A percentile compares a stretch with the other conserved stretches of the same genome.
Conservation (phyloP, 2,888 invertebrate genomes). For the Philonicus albiceps region DNA sequence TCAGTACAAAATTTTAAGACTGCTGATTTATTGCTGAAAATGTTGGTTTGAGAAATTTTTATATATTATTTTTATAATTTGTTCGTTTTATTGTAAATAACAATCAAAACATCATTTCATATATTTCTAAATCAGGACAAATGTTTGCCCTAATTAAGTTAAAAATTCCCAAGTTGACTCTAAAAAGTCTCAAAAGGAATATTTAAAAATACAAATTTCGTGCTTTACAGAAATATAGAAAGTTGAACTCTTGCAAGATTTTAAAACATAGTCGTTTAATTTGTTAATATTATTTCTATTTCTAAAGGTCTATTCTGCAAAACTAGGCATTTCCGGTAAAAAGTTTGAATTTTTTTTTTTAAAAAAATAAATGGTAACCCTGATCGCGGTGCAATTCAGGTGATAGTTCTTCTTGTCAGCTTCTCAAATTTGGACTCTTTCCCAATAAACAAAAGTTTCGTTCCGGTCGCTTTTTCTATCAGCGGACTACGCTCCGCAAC, state of each 20-base stretch:
- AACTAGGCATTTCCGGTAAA: not conserved
- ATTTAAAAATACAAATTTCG: no score
- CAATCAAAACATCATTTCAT: no score
- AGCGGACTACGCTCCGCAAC: not conserved
- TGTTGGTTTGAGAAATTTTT: no score
- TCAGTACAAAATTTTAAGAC: no score
- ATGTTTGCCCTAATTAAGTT: no score
- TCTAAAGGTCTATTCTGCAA: not conserved
- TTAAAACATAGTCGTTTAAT: not conserved
- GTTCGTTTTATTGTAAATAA: no score
- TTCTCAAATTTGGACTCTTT: not conserved
- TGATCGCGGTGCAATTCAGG: not conserved
- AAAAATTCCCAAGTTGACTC: no score
- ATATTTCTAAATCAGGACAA: no score
- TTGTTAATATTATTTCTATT: not conserved
- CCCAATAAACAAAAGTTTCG: not conserved
- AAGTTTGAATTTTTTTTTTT: not conserved
- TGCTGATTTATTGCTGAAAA: no score
- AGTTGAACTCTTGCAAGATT: not conserved
- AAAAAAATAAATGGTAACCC: not conserved
- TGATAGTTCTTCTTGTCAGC: slow-evolving; percentile 4
- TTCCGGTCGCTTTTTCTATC: slow-evolving; percentile 10
- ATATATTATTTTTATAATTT: no score
- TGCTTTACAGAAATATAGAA: not conserved
- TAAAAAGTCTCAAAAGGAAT: no score